Percentiles rank a stretch among this genome's conserved stretches.
phyloP scores from a whole-genome alignment of 2,797 vertebrate species.

The Phrynocephalus guinanensis region DNA sequence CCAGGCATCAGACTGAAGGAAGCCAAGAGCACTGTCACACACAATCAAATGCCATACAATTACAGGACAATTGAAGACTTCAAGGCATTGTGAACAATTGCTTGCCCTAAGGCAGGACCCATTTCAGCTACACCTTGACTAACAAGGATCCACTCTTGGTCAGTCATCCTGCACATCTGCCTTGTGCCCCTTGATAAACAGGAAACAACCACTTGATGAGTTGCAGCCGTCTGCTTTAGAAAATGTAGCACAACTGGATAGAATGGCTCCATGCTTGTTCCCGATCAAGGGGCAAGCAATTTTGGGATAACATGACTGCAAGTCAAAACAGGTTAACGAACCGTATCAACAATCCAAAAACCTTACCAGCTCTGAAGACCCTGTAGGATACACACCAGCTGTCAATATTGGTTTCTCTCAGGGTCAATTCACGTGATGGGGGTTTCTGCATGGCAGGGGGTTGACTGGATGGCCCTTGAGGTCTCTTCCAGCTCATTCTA shows the following conservation, averaged over 20 bases:
- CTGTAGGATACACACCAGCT: neutral
- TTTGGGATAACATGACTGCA: neutral
- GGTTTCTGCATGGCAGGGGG: too few species aligned
- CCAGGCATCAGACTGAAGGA: neutral
- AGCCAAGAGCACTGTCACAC: neutral
- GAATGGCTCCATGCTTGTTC: constrained; percentile 1
- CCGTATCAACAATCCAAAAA: neutral
- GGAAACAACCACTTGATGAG: constrained; percentile 25
- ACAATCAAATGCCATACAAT: neutral
- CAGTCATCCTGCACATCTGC: neutral
- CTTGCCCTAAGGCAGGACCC: neutral
- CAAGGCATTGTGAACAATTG: neutral
- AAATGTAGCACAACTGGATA: constrained; percentile 14
- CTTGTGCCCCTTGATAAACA: constrained; percentile 19
- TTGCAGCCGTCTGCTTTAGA: neutral
- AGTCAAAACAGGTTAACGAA: neutral
- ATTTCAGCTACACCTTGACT: neutral
- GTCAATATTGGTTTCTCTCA: neutral
- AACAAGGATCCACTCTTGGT: neutral
- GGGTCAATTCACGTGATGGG: too few species aligned
- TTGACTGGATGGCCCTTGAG: too few species aligned
- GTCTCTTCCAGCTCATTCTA: too few species aligned
- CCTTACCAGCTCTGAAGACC: neutral
- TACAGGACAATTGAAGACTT: neutral
- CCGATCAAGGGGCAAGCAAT: constrained; percentile 9